These are phyloP conservation scores for Sphyrna mokarran DNA, from an alignment of 2,113 vertebrate genomes.

Conservation along the genomic window DNA sequence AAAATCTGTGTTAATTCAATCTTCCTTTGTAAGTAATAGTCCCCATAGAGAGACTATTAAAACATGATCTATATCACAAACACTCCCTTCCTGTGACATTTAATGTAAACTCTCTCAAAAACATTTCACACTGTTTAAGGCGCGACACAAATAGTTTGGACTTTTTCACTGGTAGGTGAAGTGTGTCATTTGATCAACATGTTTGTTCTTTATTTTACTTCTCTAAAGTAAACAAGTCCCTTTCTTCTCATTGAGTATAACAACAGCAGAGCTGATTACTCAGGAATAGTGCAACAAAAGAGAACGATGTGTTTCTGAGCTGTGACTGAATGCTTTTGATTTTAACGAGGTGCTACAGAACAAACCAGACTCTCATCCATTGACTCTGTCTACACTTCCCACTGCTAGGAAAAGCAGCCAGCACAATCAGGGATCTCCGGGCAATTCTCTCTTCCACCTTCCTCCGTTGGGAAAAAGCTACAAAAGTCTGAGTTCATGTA, in stretches of 20 bases:
- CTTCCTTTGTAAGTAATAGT: not conserved
- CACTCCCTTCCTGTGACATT: not conserved
- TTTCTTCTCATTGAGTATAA: not conserved
- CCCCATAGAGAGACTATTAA: conserved; percentile 28
- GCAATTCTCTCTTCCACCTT: too few relatives aligned
- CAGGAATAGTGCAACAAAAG: not conserved
- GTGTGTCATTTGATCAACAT: conserved; percentile 4
- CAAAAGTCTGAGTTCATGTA: too few relatives aligned
- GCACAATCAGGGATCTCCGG: too few relatives aligned
- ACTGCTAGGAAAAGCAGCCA: too few relatives aligned
- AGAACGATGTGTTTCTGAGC: not conserved
- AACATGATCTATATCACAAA: not conserved
- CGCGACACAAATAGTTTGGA: conserved; percentile 8
- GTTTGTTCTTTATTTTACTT: not conserved
- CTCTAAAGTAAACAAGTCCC: not conserved
- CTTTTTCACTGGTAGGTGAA: not conserved
- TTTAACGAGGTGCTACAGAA: not conserved
- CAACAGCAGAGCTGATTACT: not conserved
- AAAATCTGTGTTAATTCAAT: not conserved
- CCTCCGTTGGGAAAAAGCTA: too few relatives aligned
- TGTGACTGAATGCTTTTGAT: not conserved
- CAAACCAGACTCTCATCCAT: too few relatives aligned
- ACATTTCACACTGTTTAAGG: conserved; percentile 35
- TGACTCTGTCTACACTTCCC: too few relatives aligned
- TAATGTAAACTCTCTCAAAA: conserved; percentile 46